Percentiles rank a stretch among this genome's conserved stretches.
These are phyloP conservation scores for Leptosomus discolor DNA, from an alignment of 2,113 vertebrate genomes.

Conservation along the genomic window DNA sequence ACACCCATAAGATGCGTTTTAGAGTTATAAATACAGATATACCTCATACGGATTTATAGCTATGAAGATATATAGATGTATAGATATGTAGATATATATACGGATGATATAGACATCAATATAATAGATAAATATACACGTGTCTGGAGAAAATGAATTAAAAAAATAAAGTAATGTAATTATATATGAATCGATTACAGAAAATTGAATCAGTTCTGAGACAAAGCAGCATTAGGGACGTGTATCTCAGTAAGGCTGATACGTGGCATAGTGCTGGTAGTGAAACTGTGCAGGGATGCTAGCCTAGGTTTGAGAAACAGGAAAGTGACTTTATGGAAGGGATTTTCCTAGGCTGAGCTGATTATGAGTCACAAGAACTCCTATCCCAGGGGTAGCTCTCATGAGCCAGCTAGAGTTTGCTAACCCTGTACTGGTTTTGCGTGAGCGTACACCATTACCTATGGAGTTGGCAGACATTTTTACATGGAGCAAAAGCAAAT, in stretches of 20 bases:
- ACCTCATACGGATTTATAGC: background rate
- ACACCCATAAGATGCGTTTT: background rate
- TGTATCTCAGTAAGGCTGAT: background rate
- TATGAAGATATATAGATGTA: too few relatives aligned
- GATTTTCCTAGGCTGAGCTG: background rate
- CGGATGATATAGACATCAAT: too few relatives aligned
- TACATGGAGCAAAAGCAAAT: background rate
- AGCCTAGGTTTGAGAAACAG: background rate
- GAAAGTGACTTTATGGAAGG: background rate
- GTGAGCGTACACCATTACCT: background rate
- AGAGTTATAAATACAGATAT: background rate
- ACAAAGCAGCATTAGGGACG: background rate
- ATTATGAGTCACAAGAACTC: background rate
- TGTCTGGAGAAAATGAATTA: background rate
- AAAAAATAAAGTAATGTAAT: background rate
- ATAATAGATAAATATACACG: too few relatives aligned
- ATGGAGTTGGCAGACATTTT: fast-evolving
- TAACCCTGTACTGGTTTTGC: background rate
- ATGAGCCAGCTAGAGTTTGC: background rate
- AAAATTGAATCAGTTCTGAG: background rate
- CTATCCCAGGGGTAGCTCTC: background rate
- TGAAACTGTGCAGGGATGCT: background rate
- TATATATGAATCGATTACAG: background rate
- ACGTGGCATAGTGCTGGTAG: fast-evolving
- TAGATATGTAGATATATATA: background rate